Base-by-base conservation (phyloP, 1,140 invertebrate genomes). In the Trachymyrmex cornetzi region DNA sequence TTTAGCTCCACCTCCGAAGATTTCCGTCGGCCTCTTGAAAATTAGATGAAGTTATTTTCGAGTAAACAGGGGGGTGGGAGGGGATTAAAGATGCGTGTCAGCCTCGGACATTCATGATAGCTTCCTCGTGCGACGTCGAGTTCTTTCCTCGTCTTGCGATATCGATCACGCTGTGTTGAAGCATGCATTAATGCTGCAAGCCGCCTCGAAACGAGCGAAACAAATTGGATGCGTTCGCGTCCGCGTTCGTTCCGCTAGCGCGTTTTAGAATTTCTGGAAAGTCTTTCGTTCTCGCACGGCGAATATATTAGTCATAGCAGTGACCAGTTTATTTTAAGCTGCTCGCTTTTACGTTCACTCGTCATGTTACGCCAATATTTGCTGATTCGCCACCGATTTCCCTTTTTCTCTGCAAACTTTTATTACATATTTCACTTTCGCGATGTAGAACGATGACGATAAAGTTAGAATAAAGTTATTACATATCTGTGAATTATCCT, bases 151-250 rank as follows among this genome's bases (percentile, higher is more conserved):
- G 69, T 16, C 48, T 14, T 57, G 79, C 79, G 77, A 81, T 81
- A 90, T 90, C 86, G 89, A 90, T 88, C 81, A 90, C 55, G 30
- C 69, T 64, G 72, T 71, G 86, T 90, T 77, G 80, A 66, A 66
- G 80, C 75, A 50, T 63, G 55, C 81, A 77, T 90, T 85, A 85
- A 90, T 81, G 82, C 80, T 66, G 61, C 86, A 88, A 72, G 57
- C 64, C 66, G 53, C 24, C 57, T 75, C 79, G 74, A 16, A 69
- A 57, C 50, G 75, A 77, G 69, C 63, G 84, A 90, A 88, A 79
- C 72, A 87, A 90, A 90, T 90, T 84, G 72, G 72, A 72, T 59
- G 66, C 64, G 84, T 59, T 24, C 34, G 77, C 77, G 50, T 89
- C 75, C 34, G n/a, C 57, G 34, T 22, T n/a, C 14, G 38, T 71